A percentile compares a stretch with the other conserved stretches of the same genome.
Evolutionary conservation across 2,797 vertebrate species (phyloP).

Genomic region (Melanotaenia trifasciata): DNA sequence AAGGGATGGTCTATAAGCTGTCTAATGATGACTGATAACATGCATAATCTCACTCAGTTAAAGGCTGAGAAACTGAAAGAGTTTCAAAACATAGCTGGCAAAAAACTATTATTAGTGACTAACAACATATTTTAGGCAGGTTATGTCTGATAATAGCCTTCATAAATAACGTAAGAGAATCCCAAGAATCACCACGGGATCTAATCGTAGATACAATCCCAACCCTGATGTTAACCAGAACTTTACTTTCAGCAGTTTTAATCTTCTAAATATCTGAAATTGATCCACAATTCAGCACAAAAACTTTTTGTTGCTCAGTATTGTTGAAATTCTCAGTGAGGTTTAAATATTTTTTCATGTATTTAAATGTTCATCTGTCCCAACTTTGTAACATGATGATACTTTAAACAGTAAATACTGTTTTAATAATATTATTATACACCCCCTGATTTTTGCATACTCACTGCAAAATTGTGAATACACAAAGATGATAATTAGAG

Average conservation of each 20-base stretch:
- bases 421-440: no score
- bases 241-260: conserved; percentile 28
- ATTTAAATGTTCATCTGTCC: no score
- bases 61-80: conserved; percentile 43
- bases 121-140: conserved; percentile 53
- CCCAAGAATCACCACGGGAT: conserved; percentile 58
- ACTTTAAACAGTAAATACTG: no score
- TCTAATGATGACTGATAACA: conserved; percentile 50
- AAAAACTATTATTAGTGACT: conserved; percentile 72
- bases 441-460: no score
- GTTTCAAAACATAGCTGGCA: conserved; percentile 68
- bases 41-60: conserved; percentile 34
- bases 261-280: conserved; percentile 24
- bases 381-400: no score
- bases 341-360: no score
- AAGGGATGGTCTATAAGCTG: conserved; percentile 16
- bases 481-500: no score
- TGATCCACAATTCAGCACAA: no score
- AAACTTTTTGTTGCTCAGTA: no score
- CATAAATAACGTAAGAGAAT: conserved; percentile 66
- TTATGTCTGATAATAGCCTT: conserved; percentile 51
- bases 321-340: no score
- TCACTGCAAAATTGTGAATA: no score
- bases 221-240: conserved; percentile 37
- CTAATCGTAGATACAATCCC: conserved; percentile 30